Evolutionary conservation across 1,140 invertebrate species (phyloP), one percentile per base, ranked within the genome.

Genomic region (Atta colombica): DNA sequence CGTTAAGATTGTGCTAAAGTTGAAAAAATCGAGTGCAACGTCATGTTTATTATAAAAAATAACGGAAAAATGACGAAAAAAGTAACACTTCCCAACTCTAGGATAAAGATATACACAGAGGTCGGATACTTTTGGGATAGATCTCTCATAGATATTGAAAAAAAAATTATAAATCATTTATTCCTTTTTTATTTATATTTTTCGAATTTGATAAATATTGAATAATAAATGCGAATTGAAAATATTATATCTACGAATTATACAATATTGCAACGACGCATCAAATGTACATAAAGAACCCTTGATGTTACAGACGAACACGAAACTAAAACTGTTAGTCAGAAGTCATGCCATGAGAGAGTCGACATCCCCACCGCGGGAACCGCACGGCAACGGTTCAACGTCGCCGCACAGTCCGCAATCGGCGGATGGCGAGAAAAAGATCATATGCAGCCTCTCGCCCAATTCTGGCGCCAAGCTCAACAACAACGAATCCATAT

Each of bases 311-410:
- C 88, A 97, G 96, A 92, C 95, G 89, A 97, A 96, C 93, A 96
- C 96, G 94, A 98, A 98, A 96, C 96, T 97, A 78, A 98, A 98
- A 96, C 96, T 98, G 93, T 95, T 98, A 89, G 97, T 98, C 35
- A 96, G 98, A 92, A 98, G 98, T 92, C 98, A 98, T 96, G 98
- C 98, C 85, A 97, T 99, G 95, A 96, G 97, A 92, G 98, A 98
- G 95, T 97, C 98, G 86, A 97, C 97, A 75, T 98, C 98, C 35
- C 98, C 98, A 18, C 98, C 98, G 55, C 96, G 97, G 88, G 97
- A 97, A 89, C 96, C 96, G 75, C 92, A 96, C 96, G 84, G 96
- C 96, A 90, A 95, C 94, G 94, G 91, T 88, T 93, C 91, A 31
- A 75, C 93, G 25, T 94, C 92, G 87, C 94, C 93, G 88, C 95